Evolutionary conservation across 1,140 invertebrate genomes (phyloP).

Genomic region (Drosophila sechellia): DNA sequence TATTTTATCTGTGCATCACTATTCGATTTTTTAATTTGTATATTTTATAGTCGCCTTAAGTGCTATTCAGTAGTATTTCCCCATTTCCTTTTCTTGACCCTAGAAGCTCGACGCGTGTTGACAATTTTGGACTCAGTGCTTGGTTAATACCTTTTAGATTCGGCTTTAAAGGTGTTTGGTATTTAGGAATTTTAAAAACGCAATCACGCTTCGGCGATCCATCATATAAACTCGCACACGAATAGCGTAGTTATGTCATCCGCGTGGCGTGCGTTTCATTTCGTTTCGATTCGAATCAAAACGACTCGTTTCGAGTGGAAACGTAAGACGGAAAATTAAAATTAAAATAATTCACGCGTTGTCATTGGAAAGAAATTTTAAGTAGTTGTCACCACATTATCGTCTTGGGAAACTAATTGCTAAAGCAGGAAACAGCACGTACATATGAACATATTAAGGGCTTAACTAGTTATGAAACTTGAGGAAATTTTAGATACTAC

Average conservation of each 20-base stretch:
- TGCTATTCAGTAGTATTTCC: slow-evolving; percentile 24
- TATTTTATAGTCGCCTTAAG: no score
- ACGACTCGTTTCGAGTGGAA: neutral
- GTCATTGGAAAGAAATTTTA: slow-evolving; percentile 48
- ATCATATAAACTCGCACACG: slow-evolving; percentile 38
- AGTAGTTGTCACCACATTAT: slow-evolving; percentile 3
- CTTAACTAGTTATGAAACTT: neutral
- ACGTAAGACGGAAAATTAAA: slow-evolving; percentile 42
- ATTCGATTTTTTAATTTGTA: no score
- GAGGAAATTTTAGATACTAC: no score
- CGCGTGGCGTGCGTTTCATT: slow-evolving; percentile 43
- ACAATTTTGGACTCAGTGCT: slow-evolving; percentile 19
- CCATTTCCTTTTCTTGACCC: slow-evolving; percentile 5
- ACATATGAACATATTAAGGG: neutral
- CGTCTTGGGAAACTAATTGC: neutral
- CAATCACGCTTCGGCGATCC: slow-evolving; percentile 72
- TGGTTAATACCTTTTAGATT: slow-evolving; percentile 11
- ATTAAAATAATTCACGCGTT: slow-evolving; percentile 39
- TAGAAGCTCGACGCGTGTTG: slow-evolving; percentile 28
- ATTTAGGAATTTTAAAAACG: slow-evolving; percentile 48
- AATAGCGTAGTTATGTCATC: slow-evolving; percentile 63
- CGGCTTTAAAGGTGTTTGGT: slow-evolving; percentile 7
- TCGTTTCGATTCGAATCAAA: slow-evolving; percentile 9
- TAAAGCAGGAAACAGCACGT: neutral
- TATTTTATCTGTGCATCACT: no score